Evolutionary conservation across 1,140 invertebrate genomes (phyloP).

Genomic region (Drosophila rhopaloa): DNA sequence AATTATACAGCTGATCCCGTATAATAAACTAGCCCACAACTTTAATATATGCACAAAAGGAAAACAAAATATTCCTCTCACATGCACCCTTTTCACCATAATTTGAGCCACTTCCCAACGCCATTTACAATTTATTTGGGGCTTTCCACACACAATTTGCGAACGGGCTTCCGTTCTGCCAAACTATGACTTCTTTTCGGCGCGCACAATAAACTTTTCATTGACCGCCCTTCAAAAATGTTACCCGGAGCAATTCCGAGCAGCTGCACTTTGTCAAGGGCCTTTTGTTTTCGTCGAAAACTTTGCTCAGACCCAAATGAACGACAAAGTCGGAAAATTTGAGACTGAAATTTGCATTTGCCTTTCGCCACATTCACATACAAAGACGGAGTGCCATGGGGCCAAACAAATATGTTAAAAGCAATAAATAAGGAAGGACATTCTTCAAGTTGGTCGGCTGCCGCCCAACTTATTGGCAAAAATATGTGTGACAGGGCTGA

Average conservation of each 20-base stretch:
- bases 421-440: slow-evolving; percentile 34
- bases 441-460: slow-evolving; percentile 36
- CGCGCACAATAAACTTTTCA: slow-evolving; percentile 40
- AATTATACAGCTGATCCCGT: not conserved
- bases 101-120: slow-evolving; percentile 12
- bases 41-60: not conserved
- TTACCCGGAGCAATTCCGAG: slow-evolving; percentile 35
- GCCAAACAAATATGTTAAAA: slow-evolving; percentile 56
- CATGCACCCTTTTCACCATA: not conserved
- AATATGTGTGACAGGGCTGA: not conserved
- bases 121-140: slow-evolving; percentile 37
- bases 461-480: slow-evolving; percentile 30
- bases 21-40: not conserved
- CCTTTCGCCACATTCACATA: slow-evolving; percentile 20
- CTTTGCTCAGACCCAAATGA: slow-evolving; percentile 45
- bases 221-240: slow-evolving; percentile 28
- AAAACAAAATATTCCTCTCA: not conserved
- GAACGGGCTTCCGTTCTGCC: slow-evolving; percentile 13
- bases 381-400: slow-evolving; percentile 42
- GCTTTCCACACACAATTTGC: slow-evolving; percentile 26
- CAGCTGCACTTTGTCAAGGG: slow-evolving; percentile 48
- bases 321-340: slow-evolving; percentile 59
- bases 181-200: slow-evolving; percentile 31
- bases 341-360: slow-evolving; percentile 60
- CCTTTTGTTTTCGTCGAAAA: slow-evolving; percentile 47